Evolutionary conservation across 2,888 invertebrate species (phyloP).

Genomic region (Eupelmus urozonus): DNA sequence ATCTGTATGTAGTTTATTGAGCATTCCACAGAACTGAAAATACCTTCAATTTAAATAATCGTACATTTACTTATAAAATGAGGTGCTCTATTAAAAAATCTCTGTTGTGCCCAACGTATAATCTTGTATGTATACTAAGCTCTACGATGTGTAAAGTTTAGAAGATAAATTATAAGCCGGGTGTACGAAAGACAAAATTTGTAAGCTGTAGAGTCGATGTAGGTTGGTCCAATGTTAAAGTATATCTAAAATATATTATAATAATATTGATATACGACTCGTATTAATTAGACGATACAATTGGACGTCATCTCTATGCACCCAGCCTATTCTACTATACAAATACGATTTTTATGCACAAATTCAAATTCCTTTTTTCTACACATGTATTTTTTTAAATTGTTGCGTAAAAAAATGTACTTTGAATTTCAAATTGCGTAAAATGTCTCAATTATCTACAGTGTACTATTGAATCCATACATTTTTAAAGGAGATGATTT

Average conservation of each 20-base stretch:
- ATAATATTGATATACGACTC: too few relatives aligned
- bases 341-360: constrained; percentile 39
- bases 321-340: constrained; percentile 10
- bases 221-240: too few relatives aligned
- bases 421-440: constrained; percentile 20
- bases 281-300: too few relatives aligned
- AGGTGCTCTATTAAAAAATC: constrained; percentile 17
- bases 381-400: constrained; percentile 11
- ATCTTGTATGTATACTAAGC: constrained; percentile 7
- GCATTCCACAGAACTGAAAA: constrained; percentile 51
- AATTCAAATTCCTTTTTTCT: constrained; percentile 15
- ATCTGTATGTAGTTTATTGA: constrained; percentile 28
- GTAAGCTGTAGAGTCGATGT: too few relatives aligned
- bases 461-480: neutral
- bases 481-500: neutral
- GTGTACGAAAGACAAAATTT: too few relatives aligned
- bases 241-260: too few relatives aligned
- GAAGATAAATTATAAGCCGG: constrained; percentile 20
- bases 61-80: constrained; percentile 22
- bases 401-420: constrained; percentile 4
- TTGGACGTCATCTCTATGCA: too few relatives aligned
- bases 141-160: constrained; percentile 28
- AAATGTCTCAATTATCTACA: constrained; percentile 6
- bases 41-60: constrained; percentile 32
- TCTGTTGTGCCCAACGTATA: neutral